Evolutionary conservation across 2,113 vertebrate species (phyloP).

Genomic region (Macrotis lagotis): DNA sequence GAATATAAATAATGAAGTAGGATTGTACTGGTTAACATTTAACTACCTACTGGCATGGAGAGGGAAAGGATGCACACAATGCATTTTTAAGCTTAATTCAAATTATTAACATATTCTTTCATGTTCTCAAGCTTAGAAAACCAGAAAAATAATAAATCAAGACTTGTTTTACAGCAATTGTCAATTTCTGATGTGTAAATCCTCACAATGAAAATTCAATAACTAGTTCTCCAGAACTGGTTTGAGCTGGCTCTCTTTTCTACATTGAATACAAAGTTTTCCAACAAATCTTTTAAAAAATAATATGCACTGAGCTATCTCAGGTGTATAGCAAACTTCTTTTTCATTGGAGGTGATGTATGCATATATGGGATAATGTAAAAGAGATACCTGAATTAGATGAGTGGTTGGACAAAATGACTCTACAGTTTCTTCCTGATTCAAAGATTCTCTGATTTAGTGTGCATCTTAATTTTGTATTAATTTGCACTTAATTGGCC

Average conservation of each 20-base stretch:
- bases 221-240: neutral
- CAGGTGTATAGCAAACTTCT: neutral
- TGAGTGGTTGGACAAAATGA: neutral
- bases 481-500: neutral
- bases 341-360: neutral
- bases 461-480: neutral
- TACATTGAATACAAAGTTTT: neutral
- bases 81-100: neutral
- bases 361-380: neutral
- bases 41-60: neutral
- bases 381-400: neutral
- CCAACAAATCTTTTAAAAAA: neutral
- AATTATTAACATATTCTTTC: neutral
- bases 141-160: neutral
- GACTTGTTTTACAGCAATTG: neutral
- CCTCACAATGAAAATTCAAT: neutral
- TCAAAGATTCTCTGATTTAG: neutral
- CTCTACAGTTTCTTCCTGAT: neutral
- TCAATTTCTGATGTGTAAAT: neutral
- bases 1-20: neutral
- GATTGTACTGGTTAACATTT: neutral
- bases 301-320: neutral
- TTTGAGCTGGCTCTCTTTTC: neutral
- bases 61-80: neutral
- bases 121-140: neutral